A percentile compares a stretch with the other conserved stretches of the same genome.
phyloP scores from a whole-genome alignment of 2,888 invertebrate genomes.

The Lordiphosa fenestrarum region DNA sequence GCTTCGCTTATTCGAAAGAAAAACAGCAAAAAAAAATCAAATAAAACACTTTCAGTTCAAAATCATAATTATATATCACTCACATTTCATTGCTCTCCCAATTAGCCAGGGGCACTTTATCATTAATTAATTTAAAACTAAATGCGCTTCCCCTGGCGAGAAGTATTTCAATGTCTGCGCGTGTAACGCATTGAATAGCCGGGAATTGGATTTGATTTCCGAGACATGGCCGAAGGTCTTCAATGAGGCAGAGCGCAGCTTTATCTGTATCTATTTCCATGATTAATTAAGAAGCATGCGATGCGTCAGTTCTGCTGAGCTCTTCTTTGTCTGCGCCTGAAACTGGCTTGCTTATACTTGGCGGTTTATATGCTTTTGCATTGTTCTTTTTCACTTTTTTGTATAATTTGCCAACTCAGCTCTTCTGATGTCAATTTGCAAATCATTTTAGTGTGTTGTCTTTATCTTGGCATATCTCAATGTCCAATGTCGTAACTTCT shows the following conservation, averaged over 20 bases:
- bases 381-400: constrained; percentile 23
- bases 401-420: constrained; percentile 38
- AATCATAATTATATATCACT: constrained; percentile 1
- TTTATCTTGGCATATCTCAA: constrained; percentile 37
- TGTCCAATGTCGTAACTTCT: constrained; percentile 48
- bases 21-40: neutral
- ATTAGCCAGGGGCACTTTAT: no score
- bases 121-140: constrained; percentile 1
- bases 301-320: constrained; percentile 18
- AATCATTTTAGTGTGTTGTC: constrained; percentile 28
- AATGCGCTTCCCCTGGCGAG: constrained; percentile 1
- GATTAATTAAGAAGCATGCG: constrained; percentile 38
- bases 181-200: constrained; percentile 21
- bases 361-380: constrained; percentile 32
- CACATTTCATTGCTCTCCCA: no score
- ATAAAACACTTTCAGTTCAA: constrained; percentile 2
- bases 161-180: constrained; percentile 15
- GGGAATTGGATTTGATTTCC: constrained; percentile 26
- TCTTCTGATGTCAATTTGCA: constrained; percentile 50
- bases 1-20: constrained; percentile 4
- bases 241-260: constrained; percentile 30
- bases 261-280: constrained; percentile 33
- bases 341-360: constrained; percentile 33
- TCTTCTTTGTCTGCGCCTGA: constrained; percentile 25
- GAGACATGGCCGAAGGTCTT: constrained; percentile 45